Conservation (phyloP, 2,888 invertebrate genomes). For the Cactoblastis cactorum region DNA sequence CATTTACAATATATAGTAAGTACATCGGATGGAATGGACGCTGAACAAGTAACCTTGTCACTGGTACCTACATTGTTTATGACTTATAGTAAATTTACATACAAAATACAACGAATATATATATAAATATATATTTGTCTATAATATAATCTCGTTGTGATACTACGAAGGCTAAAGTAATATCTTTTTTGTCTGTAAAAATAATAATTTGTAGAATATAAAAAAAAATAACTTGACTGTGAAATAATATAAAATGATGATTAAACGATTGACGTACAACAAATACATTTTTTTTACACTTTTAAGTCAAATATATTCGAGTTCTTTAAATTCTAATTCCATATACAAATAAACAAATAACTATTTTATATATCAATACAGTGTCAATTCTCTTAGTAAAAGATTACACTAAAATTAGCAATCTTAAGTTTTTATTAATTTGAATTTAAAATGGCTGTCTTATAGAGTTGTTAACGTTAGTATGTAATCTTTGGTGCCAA, state of each 20-base stretch:
- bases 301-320: background rate
- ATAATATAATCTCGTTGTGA: conserved; percentile 12
- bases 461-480: conserved; percentile 6
- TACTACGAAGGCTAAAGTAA: background rate
- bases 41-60: conserved; percentile 15
- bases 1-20: conserved; percentile 18
- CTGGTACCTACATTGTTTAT: conserved; percentile 19
- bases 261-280: too few relatives aligned
- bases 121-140: conserved; percentile 14
- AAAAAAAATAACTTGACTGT: too few relatives aligned
- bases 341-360: background rate
- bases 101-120: conserved; percentile 15
- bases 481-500: conserved; percentile 6
- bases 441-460: conserved; percentile 12
- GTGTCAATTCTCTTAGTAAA: conserved; percentile 9
- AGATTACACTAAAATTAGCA: conserved; percentile 8
- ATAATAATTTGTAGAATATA: background rate
- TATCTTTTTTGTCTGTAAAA: background rate
- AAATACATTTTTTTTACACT: too few relatives aligned
- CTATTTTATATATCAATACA: conserved; percentile 1
- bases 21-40: conserved; percentile 21
- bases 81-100: conserved; percentile 8
- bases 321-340: background rate
- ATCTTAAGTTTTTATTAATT: conserved; percentile 14
- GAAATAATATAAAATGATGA: too few relatives aligned